phyloP scores from a whole-genome alignment of 1,140 invertebrate genomes.

The Drosophila pachea region DNA sequence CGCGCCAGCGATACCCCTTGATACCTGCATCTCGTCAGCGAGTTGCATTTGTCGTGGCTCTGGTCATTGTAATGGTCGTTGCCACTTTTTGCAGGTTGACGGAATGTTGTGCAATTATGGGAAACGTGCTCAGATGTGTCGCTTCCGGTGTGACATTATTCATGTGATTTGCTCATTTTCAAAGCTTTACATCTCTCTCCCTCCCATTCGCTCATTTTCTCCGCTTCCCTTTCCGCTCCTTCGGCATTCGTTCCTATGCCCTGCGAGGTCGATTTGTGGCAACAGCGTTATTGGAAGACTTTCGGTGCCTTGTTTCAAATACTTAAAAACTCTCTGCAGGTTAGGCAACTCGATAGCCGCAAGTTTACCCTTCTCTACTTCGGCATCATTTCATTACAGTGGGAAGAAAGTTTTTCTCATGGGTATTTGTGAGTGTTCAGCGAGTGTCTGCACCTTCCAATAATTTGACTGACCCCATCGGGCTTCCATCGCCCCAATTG shows the following conservation, averaged over 20 bases:
- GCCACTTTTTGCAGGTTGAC: conserved; percentile 46
- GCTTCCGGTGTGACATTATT: conserved; percentile 76
- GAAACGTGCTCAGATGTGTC: conserved; percentile 55
- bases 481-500: conserved; percentile 15
- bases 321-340: conserved; percentile 61
- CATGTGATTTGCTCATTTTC: conserved; percentile 75
- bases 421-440: neutral
- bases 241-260: neutral
- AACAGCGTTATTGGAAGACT: conserved; percentile 60
- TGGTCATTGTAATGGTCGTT: conserved; percentile 35
- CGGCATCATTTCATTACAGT: conserved; percentile 36
- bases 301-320: conserved; percentile 70
- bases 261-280: conserved; percentile 28
- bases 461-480: conserved; percentile 50
- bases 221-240: neutral
- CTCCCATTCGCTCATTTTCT: too few species aligned
- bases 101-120: conserved; percentile 61
- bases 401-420: conserved; percentile 52
- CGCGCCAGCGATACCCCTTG: conserved; percentile 19
- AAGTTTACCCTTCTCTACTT: conserved; percentile 44
- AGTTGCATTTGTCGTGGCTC: conserved; percentile 4
- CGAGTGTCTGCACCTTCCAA: conserved; percentile 6
- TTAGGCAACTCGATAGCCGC: conserved; percentile 33
- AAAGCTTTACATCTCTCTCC: conserved; percentile 6
- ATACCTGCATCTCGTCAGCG: neutral